Evolutionary conservation across 2,113 vertebrate genomes (phyloP).

Genomic region (Orthonyx spaldingii): DNA sequence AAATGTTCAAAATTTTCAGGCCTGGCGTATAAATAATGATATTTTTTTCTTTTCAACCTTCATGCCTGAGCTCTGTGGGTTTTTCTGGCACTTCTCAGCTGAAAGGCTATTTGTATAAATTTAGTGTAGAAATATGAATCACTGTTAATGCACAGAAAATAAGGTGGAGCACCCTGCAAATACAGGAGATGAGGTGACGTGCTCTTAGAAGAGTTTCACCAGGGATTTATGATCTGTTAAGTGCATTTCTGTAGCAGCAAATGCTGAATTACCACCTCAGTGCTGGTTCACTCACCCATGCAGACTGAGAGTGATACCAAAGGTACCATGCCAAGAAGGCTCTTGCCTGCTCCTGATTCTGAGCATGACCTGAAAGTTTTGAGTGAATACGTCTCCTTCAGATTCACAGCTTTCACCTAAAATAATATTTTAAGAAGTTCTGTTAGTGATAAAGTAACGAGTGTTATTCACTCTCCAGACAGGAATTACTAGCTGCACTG

Average conservation of each 20-base stretch:
- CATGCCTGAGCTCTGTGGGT: neutral
- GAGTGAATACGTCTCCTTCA: neutral
- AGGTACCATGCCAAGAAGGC: neutral
- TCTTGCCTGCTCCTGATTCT: neutral
- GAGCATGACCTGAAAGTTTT: neutral
- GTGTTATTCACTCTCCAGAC: neutral
- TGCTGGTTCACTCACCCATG: constrained; percentile 7
- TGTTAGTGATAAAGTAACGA: constrained; percentile 18
- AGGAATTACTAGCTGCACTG: neutral
- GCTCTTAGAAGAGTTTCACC: neutral
- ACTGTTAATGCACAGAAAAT: neutral
- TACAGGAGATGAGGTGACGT: neutral
- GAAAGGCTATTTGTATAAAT: constrained; percentile 37
- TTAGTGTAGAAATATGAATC: neutral
- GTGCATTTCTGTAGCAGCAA: constrained; percentile 21
- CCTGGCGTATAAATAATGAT: neutral
- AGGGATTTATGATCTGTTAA: constrained; percentile 32
- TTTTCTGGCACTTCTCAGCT: neutral
- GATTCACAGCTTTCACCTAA: constrained; percentile 1
- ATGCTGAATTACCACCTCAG: constrained; percentile 48
- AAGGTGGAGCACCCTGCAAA: neutral
- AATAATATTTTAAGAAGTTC: constrained; percentile 45
- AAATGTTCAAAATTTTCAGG: neutral
- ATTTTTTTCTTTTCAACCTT: neutral
- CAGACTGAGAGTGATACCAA: neutral